Percentiles rank a stretch among this genome's conserved stretches.
Conservation (phyloP, 2,888 invertebrate genomes). For the Cyaniris semiargus region DNA sequence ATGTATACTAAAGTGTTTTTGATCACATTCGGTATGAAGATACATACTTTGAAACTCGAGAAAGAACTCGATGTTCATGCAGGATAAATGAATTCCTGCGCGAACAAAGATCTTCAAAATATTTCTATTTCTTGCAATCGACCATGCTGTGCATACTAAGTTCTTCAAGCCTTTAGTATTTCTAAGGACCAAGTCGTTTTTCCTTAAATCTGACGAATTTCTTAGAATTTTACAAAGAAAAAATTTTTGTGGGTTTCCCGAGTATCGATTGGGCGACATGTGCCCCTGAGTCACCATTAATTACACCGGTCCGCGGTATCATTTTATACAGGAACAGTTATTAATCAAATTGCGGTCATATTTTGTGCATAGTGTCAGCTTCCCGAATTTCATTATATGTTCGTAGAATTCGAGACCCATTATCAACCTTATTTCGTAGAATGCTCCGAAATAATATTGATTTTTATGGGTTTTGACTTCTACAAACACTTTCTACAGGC, state of each 20-base stretch:
- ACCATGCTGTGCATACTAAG: no score
- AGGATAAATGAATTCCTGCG: no score
- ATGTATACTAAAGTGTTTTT: no score
- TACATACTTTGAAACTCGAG: no score
- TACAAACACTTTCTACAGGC: not conserved
- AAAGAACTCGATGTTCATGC: no score
- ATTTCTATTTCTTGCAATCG: no score
- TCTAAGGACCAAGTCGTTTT: not conserved
- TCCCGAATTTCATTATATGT: not conserved
- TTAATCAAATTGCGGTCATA: not conserved
- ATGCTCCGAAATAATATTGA: not conserved
- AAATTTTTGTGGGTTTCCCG: slow-evolving; percentile 8
- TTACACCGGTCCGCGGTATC: not conserved
- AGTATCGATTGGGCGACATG: not conserved
- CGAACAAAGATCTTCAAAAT: no score
- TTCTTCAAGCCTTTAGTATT: not conserved
- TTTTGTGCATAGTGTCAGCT: not conserved
- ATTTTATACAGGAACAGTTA: slow-evolving; percentile 5
- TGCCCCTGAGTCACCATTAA: slow-evolving; percentile 13
- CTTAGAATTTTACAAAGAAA: not conserved
- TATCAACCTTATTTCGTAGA: not conserved
- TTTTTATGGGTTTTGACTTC: not conserved
- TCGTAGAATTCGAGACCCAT: not conserved
- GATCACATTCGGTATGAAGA: no score
- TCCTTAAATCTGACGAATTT: not conserved